Base-by-base conservation (phyloP, 2,888 invertebrate genomes). In the Ditula angustiorana region DNA sequence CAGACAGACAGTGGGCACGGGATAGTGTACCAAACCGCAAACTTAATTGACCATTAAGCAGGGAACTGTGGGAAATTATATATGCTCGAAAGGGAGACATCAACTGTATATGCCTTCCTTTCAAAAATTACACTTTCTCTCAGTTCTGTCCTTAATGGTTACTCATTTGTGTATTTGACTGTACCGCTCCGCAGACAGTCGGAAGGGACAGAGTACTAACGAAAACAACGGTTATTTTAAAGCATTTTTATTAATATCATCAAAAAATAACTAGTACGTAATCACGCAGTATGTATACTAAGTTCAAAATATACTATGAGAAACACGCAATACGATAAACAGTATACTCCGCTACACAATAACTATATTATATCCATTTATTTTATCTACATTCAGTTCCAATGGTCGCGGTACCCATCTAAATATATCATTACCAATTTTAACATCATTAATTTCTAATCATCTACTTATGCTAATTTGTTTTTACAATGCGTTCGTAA, bases 181-280 rank as follows among this genome's bases (percentile, higher is more conserved):
- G n/a, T n/a, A n/a, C n/a, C n/a, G n/a, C n/a, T n/a, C n/a, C n/a
- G n/a, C n/a, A n/a, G n/a, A n/a, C n/a, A 26, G 4, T 5, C 26
- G 21, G 5, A 33, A 52, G 8, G 33, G 26, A 5, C 10, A 16
- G 1, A n/a, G 10, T 10, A 44, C 2, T 13, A 33, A 72, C 67
- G 58, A 62, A 75, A 75, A 74, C 58, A 65, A 49, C 13, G 59
- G 59, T 71, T 76, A 79, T 82, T 90, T 89, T 86, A 85, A 89
- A 90, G 88, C 87, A 78, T 85, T 87, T 84, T 92, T 89, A 90
- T 89, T 91, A 86, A 88, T 88, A 90, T 90, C 86, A 89, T 90
- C 86, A 89, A 91, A 90, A 83, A 90, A 89, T 88, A 90, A 85
- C 88, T 88, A 90, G 84, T 88, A 88, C 83, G 84, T 88, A 87